phyloP scores from a whole-genome alignment of 2,888 invertebrate species.

The Aquatica leii region DNA sequence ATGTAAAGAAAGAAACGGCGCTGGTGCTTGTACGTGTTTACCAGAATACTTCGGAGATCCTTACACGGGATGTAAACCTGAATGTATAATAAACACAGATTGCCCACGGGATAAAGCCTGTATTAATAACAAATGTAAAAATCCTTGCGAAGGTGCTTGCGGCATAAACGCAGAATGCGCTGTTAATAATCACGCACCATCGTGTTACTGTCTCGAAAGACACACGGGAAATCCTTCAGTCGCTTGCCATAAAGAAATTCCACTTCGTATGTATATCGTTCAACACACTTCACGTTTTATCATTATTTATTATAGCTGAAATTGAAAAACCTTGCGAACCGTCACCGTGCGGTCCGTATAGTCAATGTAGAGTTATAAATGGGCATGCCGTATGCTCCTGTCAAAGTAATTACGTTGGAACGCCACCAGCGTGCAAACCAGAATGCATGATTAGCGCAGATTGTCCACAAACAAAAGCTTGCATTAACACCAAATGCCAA shows the following conservation, averaged over 20 bases:
- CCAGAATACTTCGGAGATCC: constrained; percentile 89
- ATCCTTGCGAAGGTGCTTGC: constrained; percentile 85
- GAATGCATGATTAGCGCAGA: constrained; percentile 82
- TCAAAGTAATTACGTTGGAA: constrained; percentile 75
- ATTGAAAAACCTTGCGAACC: constrained; percentile 72
- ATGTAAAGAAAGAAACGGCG: constrained; percentile 83
- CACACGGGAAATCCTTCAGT: constrained; percentile 78
- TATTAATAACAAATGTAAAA: constrained; percentile 82
- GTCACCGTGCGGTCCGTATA: constrained; percentile 81
- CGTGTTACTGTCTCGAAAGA: constrained; percentile 80
- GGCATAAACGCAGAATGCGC: constrained; percentile 82
- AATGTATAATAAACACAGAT: constrained; percentile 85
- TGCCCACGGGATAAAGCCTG: constrained; percentile 81
- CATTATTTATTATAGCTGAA: constrained; percentile 44
- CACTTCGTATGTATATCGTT: constrained; percentile 25
- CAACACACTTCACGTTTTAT: constrained; percentile 43
- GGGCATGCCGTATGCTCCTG: constrained; percentile 83
- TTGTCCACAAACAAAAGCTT: constrained; percentile 77
- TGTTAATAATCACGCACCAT: constrained; percentile 83
- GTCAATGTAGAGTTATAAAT: constrained; percentile 75
- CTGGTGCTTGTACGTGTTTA: constrained; percentile 83
- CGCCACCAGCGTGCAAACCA: constrained; percentile 79
- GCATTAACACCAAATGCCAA: constrained; percentile 75
- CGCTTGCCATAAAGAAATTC: constrained; percentile 58
- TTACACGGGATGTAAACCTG: constrained; percentile 84